Percentiles rank a stretch among this genome's conserved stretches.
These are phyloP conservation scores for Leptobrachium leishanense DNA, from an alignment of 2,113 vertebrate genomes.

Conservation along the genomic window DNA sequence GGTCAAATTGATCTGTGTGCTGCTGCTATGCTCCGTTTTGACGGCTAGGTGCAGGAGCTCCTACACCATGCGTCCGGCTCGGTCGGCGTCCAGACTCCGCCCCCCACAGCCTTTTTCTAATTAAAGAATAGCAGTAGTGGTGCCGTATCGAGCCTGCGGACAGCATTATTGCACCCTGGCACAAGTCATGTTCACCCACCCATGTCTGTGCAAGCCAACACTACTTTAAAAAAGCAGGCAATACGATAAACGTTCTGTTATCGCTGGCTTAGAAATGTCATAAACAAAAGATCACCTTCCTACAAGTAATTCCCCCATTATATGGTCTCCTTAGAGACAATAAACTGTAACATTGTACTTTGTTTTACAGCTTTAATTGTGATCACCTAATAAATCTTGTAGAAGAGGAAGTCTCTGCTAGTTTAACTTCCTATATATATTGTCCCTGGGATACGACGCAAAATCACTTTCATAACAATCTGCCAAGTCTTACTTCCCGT, in stretches of 20 bases:
- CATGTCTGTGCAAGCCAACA: not conserved
- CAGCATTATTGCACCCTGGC: too few relatives aligned
- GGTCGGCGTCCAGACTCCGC: too few relatives aligned
- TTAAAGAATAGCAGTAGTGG: too few relatives aligned
- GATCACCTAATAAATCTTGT: constrained; percentile 52
- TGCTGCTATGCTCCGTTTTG: too few relatives aligned
- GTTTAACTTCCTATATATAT: constrained; percentile 56
- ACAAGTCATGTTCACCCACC: too few relatives aligned
- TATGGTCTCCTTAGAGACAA: constrained; percentile 18
- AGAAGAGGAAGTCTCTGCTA: constrained; percentile 59
- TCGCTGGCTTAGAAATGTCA: not conserved
- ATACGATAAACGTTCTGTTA: not conserved
- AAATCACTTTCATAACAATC: constrained; percentile 45
- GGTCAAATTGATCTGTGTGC: too few relatives aligned
- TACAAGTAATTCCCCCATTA: constrained; percentile 2
- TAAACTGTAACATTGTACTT: constrained; percentile 1
- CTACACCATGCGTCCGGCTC: too few relatives aligned
- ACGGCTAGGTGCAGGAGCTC: too few relatives aligned
- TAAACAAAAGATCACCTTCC: not conserved
- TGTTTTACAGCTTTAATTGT: constrained; percentile 52
- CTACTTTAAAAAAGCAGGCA: not conserved
- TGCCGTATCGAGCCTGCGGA: too few relatives aligned
- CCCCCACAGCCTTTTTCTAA: too few relatives aligned
- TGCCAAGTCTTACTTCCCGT: constrained; percentile 28
- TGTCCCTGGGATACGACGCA: constrained; percentile 63